These are phyloP conservation scores for Coregonus suidteri DNA, from an alignment of 2,797 vertebrate species.

Conservation along the genomic window DNA sequence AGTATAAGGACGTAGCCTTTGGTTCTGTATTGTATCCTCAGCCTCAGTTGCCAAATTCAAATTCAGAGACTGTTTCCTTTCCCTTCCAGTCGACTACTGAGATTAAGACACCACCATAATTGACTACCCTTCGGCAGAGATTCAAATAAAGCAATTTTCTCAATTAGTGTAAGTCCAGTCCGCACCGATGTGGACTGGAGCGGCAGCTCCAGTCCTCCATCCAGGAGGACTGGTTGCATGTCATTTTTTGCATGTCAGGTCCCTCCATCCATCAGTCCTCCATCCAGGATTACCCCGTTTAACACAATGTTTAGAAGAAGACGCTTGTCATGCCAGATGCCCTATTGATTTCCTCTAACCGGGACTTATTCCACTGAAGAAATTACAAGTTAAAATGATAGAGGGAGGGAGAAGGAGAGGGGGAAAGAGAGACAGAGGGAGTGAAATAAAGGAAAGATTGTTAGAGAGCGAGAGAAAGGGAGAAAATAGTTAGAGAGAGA, in stretches of 20 bases:
- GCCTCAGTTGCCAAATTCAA: neutral
- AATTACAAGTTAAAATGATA: constrained; percentile 8
- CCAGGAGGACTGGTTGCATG: constrained; percentile 41
- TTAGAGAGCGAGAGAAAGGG: neutral
- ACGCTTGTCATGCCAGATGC: constrained; percentile 68
- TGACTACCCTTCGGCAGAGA: neutral
- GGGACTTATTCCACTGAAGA: constrained; percentile 42
- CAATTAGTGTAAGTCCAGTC: neutral
- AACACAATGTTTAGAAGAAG: constrained; percentile 68
- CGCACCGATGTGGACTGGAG: no score
- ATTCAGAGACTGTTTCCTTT: neutral
- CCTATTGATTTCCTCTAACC: constrained; percentile 76
- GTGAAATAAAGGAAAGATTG: constrained; percentile 1
- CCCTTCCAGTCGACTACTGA: neutral
- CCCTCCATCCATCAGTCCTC: constrained; percentile 61
- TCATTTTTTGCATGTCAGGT: constrained; percentile 11
- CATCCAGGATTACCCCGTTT: constrained; percentile 73
- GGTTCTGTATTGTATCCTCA: neutral
- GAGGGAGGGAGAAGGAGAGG: constrained; percentile 7
- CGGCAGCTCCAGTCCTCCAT: no score
- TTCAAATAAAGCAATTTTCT: neutral
- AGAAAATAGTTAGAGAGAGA: constrained; percentile 8
- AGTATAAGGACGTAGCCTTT: neutral
- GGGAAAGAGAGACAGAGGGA: neutral
- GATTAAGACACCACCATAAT: neutral